Base-by-base conservation (phyloP, 2,113 vertebrate genomes). In the Otus sunia region DNA sequence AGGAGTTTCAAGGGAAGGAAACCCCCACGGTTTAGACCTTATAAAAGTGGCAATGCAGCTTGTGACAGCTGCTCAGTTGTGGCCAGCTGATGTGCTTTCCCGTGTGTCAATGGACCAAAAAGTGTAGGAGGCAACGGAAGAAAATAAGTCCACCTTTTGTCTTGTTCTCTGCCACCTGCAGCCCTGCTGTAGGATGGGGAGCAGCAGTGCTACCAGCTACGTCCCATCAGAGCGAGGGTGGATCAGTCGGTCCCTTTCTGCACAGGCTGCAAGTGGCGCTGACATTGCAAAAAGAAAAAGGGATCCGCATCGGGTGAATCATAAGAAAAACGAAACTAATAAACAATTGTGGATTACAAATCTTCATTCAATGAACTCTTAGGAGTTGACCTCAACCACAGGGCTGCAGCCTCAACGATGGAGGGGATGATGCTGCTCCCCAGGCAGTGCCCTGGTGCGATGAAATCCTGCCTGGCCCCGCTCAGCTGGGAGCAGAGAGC, bases 231-330 rank as follows among this genome's bases (percentile, higher is more conserved):
- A 52, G 60, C 1, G 0, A 68, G 41, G 37, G 22, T 30, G 68
- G 12, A 43, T 52, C 27, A 16, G 39, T 29, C 2, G 0, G 23
- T 55, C 39, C 50, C 45, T 43, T 47, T 18, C 55, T 47, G 37
- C 17, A 2, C 11, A n/a, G 55, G 16, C 58, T 55, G 39, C 4
- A 34, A 34, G 22, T 2, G 3, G n/a, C 0, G 0, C 36, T 62
- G 27, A 63, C 5, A 0, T 13, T 3, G 1, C 10, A 18, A 30
- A n/a, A 62, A 13, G 39, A 4, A 47, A 36, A 20, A 25, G 41
- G 21, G 18, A 26, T 55, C 9, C 55, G 50, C 37, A 29, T 18
- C 41, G 39, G 59, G 17, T 17, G n/a, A 80, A 55, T 72, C 17
- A 3, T 22, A 55, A 58, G 55, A 21, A 55, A 69, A 55, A 18